Evolutionary conservation across 1,140 invertebrate species (phyloP).

Genomic region (Euborellia annulipes): DNA sequence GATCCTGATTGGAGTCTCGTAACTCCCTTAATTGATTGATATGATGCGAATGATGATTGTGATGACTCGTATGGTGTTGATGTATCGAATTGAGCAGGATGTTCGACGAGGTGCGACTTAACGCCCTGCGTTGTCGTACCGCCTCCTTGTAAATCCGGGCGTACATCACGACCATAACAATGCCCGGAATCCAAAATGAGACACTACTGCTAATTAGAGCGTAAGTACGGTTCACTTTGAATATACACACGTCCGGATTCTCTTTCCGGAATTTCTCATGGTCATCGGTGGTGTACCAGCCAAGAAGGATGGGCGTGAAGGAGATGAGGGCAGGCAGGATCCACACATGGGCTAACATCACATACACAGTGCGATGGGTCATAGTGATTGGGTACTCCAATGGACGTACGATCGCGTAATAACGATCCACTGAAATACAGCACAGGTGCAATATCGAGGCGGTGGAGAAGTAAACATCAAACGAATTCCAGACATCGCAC

Average conservation of each 20-base stretch:
- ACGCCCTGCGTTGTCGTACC: conserved; percentile 67
- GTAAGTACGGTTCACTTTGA: conserved; percentile 78
- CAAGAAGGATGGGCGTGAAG: conserved; percentile 87
- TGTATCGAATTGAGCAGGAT: conserved; percentile 68
- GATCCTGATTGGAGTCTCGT: background rate
- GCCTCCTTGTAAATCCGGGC: conserved; percentile 80
- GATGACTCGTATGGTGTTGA: conserved; percentile 47
- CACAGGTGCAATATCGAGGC: conserved; percentile 87
- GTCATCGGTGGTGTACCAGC: conserved; percentile 76
- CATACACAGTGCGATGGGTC: conserved; percentile 62
- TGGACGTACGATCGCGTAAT: conserved; percentile 72
- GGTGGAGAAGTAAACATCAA: conserved; percentile 91
- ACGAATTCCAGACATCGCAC: conserved; percentile 88
- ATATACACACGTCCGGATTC: conserved; percentile 65
- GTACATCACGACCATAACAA: conserved; percentile 89
- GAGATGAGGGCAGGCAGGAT: conserved; percentile 78
- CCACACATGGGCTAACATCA: conserved; percentile 80
- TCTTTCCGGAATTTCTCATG: conserved; percentile 46
- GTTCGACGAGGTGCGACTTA: conserved; percentile 64
- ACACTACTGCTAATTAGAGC: conserved; percentile 79
- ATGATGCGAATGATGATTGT: conserved; percentile 28
- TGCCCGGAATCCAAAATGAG: conserved; percentile 88
- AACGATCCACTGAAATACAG: conserved; percentile 86
- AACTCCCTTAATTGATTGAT: background rate
- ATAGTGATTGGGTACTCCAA: conserved; percentile 79